phyloP scores from a whole-genome alignment of 2,797 vertebrate species.

The Paguma larvata region DNA sequence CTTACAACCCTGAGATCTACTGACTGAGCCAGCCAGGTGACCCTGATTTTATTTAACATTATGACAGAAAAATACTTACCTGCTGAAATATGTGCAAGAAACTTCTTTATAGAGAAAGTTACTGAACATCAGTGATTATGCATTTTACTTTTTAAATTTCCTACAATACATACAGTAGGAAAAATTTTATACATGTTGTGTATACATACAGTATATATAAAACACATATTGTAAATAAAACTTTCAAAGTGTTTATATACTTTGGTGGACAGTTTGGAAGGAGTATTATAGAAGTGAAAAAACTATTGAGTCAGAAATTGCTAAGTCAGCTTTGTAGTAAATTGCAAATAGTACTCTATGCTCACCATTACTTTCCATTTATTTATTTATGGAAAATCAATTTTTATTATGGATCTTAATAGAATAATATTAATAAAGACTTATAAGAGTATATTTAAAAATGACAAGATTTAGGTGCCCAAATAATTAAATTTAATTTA shows the following conservation, averaged over 20 bases:
- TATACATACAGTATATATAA: not conserved
- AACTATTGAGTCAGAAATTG: not conserved
- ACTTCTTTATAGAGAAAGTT: conserved; percentile 15
- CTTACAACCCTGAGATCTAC: not conserved
- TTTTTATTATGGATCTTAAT: no score
- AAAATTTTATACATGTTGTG: not conserved
- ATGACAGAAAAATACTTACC: conserved; percentile 15
- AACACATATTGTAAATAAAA: not conserved
- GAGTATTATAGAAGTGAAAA: not conserved
- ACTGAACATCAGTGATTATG: not conserved
- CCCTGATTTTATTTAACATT: not conserved
- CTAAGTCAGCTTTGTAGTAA: conserved; percentile 43
- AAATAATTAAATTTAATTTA: no score
- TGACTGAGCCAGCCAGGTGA: not conserved
- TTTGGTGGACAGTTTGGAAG: not conserved
- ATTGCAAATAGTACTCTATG: not conserved
- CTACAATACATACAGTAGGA: not conserved
- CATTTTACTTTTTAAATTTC: conserved; percentile 28
- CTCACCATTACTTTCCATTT: not conserved
- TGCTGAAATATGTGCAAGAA: conserved; percentile 11
- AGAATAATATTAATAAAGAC: no score
- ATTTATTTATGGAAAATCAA: not conserved
- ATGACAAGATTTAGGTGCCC: no score
- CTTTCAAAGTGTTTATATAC: not conserved
- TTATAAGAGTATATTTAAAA: no score